Evolutionary conservation across 1,140 invertebrate genomes (phyloP).

Genomic region (Melipona quadrifasciata): DNA sequence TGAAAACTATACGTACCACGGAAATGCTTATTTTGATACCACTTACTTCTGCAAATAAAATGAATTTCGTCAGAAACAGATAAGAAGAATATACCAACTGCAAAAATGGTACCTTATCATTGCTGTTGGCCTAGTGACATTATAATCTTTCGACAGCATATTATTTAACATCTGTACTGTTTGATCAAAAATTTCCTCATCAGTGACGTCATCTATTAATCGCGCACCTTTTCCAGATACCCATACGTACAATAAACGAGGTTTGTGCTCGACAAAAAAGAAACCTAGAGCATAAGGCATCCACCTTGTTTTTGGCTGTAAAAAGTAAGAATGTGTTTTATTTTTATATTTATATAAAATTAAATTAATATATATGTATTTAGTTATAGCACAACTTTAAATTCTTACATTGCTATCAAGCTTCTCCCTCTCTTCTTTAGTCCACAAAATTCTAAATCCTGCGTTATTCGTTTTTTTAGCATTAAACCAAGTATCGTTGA

Average conservation of each 20-base stretch:
- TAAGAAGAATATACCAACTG: not conserved
- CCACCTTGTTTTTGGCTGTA: conserved; percentile 79
- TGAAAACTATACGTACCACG: conserved; percentile 88
- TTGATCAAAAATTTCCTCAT: conserved; percentile 78
- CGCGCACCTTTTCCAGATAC: conserved; percentile 81
- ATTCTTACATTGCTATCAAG: conserved; percentile 55
- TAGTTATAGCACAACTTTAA: not conserved
- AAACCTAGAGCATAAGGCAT: conserved; percentile 84
- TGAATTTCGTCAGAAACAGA: not conserved
- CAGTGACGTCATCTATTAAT: conserved; percentile 82
- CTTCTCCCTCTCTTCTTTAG: conserved; percentile 76
- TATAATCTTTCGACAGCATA: conserved; percentile 77
- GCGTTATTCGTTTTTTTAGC: conserved; percentile 10
- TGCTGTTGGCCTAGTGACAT: conserved; percentile 79
- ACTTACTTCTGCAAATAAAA: conserved; percentile 83
- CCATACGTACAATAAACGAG: conserved; percentile 85
- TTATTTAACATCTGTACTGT: conserved; percentile 75
- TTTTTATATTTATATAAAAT: not conserved
- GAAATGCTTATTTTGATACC: conserved; percentile 86
- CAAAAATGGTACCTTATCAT: conserved; percentile 60
- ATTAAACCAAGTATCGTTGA: conserved; percentile 85
- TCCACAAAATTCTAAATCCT: conserved; percentile 82
- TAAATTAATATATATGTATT: not conserved
- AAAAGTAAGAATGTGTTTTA: not conserved
- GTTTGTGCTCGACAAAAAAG: conserved; percentile 84